Percentiles rank a stretch among this genome's conserved stretches.
These are phyloP conservation scores for Saxidomus purpurata DNA, from an alignment of 1,140 invertebrate species.

Conservation along the genomic window DNA sequence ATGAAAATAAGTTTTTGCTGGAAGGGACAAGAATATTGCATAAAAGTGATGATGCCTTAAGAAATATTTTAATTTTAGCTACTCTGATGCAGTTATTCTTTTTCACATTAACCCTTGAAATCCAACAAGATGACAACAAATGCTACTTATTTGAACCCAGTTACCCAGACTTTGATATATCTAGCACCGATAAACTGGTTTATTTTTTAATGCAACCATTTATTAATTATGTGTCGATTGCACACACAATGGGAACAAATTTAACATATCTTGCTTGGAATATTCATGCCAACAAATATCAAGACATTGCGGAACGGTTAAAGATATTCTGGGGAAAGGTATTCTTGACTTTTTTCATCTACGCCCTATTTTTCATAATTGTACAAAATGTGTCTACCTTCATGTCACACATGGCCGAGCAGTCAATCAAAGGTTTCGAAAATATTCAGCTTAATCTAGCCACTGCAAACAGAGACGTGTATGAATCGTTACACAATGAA, in stretches of 20 bases:
- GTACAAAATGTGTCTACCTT: background rate
- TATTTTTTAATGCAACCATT: background rate
- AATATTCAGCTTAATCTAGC: background rate
- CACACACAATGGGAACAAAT: background rate
- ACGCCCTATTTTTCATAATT: background rate
- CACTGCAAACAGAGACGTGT: background rate
- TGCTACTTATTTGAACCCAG: background rate
- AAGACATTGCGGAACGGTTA: background rate
- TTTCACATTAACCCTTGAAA: background rate
- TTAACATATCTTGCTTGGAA: background rate
- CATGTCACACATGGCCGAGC: background rate
- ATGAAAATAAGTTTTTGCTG: background rate
- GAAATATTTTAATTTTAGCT: background rate
- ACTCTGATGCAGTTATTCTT: background rate
- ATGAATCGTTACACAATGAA: background rate
- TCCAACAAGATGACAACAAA: background rate
- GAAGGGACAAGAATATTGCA: background rate
- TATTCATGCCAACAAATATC: background rate
- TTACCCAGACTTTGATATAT: background rate
- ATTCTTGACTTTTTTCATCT: background rate
- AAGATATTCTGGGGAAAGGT: background rate
- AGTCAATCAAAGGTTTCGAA: background rate
- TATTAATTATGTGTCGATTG: background rate
- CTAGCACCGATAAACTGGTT: background rate
- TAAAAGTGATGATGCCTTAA: background rate